A percentile compares a stretch with the other conserved stretches of the same genome.
phyloP scores from a whole-genome alignment of 1,140 invertebrate species.

The Microplitis mediator region DNA sequence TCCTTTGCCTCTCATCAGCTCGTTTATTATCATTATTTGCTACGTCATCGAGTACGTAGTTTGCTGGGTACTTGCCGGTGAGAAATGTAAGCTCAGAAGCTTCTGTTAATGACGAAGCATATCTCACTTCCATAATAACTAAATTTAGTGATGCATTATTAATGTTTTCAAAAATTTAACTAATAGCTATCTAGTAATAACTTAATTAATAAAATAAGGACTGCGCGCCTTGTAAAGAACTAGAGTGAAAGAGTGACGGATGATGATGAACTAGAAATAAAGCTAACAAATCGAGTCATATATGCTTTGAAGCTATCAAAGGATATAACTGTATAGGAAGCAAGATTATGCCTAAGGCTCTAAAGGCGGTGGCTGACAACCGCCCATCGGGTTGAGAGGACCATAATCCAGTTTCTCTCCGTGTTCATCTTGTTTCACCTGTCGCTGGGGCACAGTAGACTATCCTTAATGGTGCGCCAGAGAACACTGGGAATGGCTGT shows the following conservation, averaged over 20 bases:
- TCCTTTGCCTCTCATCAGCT: conserved; percentile 29
- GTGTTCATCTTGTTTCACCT: not conserved
- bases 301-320: not conserved
- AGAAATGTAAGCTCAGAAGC: not conserved
- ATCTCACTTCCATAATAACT: not conserved
- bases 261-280: conserved; percentile 3
- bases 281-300: conserved; percentile 13
- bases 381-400: conserved; percentile 22
- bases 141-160: not conserved
- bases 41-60: conserved; percentile 16
- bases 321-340: conserved; percentile 8
- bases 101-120: not conserved
- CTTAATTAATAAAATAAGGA: not conserved
- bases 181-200: not conserved
- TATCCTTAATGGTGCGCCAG: not conserved
- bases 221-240: too few relatives aligned
- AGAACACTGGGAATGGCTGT: conserved; percentile 4
- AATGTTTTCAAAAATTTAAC: not conserved
- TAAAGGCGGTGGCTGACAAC: conserved; percentile 25
- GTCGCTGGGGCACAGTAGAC: not conserved
- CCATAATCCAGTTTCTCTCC: conserved; percentile 35
- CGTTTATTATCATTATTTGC: conserved; percentile 31
- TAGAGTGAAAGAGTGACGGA: not conserved
- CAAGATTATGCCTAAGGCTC: not conserved
- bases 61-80: not conserved